A percentile compares a stretch with the other conserved stretches of the same genome.
These are phyloP conservation scores for Pinctada fucata DNA, from an alignment of 2,888 invertebrate genomes.

Conservation along the genomic window DNA sequence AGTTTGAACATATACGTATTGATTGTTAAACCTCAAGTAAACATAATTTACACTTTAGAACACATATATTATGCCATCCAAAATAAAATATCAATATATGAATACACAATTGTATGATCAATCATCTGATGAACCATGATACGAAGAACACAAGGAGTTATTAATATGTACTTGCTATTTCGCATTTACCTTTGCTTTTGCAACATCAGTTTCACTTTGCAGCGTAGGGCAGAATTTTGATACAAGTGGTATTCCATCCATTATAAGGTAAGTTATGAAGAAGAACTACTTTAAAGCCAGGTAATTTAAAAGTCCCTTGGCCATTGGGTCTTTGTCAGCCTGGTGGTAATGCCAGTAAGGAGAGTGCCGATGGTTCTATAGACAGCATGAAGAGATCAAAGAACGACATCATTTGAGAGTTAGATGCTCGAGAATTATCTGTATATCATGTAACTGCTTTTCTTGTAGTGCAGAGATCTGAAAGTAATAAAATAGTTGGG, in stretches of 20 bases:
- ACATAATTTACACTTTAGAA: background rate
- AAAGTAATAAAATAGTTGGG: constrained; percentile 26
- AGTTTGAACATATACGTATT: too few relatives aligned
- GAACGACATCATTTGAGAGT: constrained; percentile 18
- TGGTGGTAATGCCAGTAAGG: constrained; percentile 20
- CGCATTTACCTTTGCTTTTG: constrained; percentile 27
- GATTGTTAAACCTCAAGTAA: background rate
- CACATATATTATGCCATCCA: background rate
- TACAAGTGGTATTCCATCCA: constrained; percentile 37
- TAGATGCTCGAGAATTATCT: constrained; percentile 11
- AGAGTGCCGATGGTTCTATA: constrained; percentile 23
- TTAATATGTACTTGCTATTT: too few relatives aligned
- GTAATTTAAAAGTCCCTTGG: constrained; percentile 31
- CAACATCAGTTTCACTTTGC: constrained; percentile 35
- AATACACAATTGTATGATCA: too few relatives aligned
- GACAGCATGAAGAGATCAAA: constrained; percentile 9
- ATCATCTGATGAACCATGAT: too few relatives aligned
- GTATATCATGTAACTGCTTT: constrained; percentile 3
- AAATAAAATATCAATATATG: background rate
- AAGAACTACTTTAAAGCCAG: constrained; percentile 31
- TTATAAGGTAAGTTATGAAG: constrained; percentile 34
- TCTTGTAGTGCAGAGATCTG: constrained; percentile 8
- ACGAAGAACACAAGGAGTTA: too few relatives aligned
- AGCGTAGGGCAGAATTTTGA: constrained; percentile 31
- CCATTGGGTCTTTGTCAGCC: constrained; percentile 31